Conservation (phyloP, 2,888 invertebrate genomes). For the Troides oblongomaculatus region DNA sequence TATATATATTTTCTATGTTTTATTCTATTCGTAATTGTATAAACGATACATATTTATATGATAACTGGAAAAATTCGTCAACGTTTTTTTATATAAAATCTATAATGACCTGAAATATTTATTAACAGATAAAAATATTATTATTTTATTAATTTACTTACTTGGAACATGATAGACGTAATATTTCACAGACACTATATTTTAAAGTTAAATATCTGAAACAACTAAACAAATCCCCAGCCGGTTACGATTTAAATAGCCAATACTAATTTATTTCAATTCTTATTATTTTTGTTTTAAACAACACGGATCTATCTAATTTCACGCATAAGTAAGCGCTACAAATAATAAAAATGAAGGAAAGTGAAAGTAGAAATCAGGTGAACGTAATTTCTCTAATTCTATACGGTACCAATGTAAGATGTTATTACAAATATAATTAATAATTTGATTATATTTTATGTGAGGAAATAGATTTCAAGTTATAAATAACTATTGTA, state of each 20-base stretch:
- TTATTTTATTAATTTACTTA: constrained; percentile 11
- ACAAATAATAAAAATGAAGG: constrained; percentile 62
- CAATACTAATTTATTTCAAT: constrained; percentile 38
- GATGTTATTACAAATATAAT: background rate
- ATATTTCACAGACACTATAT: constrained; percentile 3
- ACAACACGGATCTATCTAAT: constrained; percentile 52
- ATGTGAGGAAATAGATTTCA: background rate
- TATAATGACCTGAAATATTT: background rate
- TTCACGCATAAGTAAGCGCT: constrained; percentile 58
- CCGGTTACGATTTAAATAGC: constrained; percentile 52
- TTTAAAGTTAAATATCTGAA: constrained; percentile 20
- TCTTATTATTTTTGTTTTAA: constrained; percentile 42
- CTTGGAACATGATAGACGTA: constrained; percentile 14
- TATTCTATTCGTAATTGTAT: too few species aligned
- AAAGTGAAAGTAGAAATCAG: constrained; percentile 43
- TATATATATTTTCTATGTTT: too few species aligned
- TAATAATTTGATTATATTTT: background rate
- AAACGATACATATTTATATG: too few species aligned
- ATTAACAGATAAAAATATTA: background rate
- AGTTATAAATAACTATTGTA: background rate
- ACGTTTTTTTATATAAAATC: too few species aligned
- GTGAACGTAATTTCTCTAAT: constrained; percentile 25
- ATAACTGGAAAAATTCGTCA: too few species aligned
- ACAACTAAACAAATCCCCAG: constrained; percentile 40
- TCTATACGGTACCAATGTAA: constrained; percentile 6